A percentile compares a stretch with the other conserved stretches of the same genome.
These are phyloP conservation scores for Hemicentrotus pulcherrimus DNA, from an alignment of 35 echinoderm and acorn worm genomes.

Conservation along the genomic window DNA sequence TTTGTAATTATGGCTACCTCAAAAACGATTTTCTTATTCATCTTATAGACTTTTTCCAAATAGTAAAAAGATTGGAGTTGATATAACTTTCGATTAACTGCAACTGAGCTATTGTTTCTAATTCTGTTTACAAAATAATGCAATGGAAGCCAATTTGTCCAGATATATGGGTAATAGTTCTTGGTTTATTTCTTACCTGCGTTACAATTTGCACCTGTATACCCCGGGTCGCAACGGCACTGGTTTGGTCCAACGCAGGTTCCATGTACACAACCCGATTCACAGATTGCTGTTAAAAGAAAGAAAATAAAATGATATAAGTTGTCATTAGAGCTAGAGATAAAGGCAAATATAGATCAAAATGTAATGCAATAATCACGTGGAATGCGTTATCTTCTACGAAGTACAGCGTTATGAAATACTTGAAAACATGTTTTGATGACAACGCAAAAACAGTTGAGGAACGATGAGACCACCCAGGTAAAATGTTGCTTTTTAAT, in stretches of 20 bases:
- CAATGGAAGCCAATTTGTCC: background rate
- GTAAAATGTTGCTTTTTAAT: background rate
- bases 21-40: too few relatives aligned
- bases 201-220: slow-evolving; percentile 69
- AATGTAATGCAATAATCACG: background rate
- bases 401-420: background rate
- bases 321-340: background rate
- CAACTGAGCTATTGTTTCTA: too few relatives aligned
- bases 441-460: background rate
- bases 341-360: background rate
- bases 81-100: too few relatives aligned
- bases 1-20: too few relatives aligned
- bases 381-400: background rate
- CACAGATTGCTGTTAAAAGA: slow-evolving; percentile 72
- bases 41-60: too few relatives aligned
- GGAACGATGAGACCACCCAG: background rate
- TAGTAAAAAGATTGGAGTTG: too few relatives aligned
- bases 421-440: background rate
- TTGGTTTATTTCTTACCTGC: slow-evolving; percentile 60
- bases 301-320: slow-evolving; percentile 38
- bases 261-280: slow-evolving; percentile 75
- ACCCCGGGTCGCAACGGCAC: slow-evolving; percentile 80
- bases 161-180: background rate
- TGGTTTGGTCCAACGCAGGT: slow-evolving; percentile 79
- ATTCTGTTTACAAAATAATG: too few relatives aligned